These are phyloP conservation scores for Rhinogobio ventralis DNA, from an alignment of 2,797 vertebrate species.

Conservation along the genomic window DNA sequence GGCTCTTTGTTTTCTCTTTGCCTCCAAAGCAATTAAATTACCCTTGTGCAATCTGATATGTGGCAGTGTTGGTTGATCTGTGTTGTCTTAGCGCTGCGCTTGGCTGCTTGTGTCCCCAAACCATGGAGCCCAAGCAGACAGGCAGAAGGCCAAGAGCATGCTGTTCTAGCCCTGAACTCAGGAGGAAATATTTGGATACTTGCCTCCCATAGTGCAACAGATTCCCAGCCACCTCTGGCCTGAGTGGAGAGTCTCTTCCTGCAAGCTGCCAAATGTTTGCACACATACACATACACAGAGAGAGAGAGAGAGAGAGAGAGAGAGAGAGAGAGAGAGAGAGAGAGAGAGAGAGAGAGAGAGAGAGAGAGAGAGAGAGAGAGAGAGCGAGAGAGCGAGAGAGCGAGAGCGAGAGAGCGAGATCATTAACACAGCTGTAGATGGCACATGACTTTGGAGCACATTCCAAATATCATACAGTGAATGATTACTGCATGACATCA, in stretches of 20 bases:
- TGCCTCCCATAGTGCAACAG: constrained; percentile 98
- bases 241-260: constrained; percentile 94
- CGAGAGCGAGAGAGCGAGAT: no score
- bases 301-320: no score
- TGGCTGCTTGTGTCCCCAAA: constrained; percentile 28
- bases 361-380: no score
- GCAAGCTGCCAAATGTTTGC: constrained; percentile 81
- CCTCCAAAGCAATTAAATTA: constrained; percentile 49
- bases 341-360: no score
- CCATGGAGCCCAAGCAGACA: constrained; percentile 14
- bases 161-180: neutral
- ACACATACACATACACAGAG: neutral
- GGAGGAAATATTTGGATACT: constrained; percentile 51
- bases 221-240: constrained; percentile 93
- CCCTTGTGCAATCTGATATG: constrained; percentile 47
- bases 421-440: constrained; percentile 4
- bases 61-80: constrained; percentile 28
- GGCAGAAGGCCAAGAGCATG: constrained; percentile 11
- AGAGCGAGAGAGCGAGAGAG: no score
- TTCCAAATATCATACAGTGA: neutral
- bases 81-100: constrained; percentile 24
- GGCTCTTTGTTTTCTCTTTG: constrained; percentile 25
- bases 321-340: no score
- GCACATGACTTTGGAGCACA: neutral
- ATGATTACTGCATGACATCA: neutral